Conservation (phyloP, 2,113 vertebrate genomes). For the Xiphophorus hellerii region DNA sequence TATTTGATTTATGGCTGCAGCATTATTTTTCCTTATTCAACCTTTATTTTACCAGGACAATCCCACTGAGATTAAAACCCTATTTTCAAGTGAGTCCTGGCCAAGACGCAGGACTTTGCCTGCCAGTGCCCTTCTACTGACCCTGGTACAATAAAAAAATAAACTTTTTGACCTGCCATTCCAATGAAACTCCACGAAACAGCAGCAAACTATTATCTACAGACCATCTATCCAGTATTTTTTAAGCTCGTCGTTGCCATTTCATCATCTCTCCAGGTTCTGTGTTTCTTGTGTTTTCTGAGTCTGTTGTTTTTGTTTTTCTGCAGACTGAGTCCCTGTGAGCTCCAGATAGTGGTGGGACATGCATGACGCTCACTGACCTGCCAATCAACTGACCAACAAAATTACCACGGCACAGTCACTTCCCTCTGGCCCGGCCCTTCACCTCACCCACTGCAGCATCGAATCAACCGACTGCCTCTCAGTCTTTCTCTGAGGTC, state of each 20-base stretch:
- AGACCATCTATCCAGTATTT: conserved; percentile 20
- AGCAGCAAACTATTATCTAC: not conserved
- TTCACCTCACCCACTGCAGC: conserved; percentile 76
- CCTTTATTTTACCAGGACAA: too few species aligned
- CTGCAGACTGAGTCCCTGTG: conserved; percentile 89
- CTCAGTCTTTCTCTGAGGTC: conserved; percentile 82
- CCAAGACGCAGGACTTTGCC: too few species aligned
- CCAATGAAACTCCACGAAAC: conserved; percentile 10
- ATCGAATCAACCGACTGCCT: conserved; percentile 69
- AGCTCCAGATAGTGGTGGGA: conserved; percentile 83
- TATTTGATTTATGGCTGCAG: conserved; percentile 51
- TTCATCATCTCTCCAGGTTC: conserved; percentile 63
- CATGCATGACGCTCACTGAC: conserved; percentile 79
- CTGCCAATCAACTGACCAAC: conserved; percentile 76
- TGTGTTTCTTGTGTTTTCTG: conserved; percentile 31
- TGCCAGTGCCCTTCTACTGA: too few species aligned
- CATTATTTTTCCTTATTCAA: not conserved
- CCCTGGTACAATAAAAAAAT: conserved; percentile 21
- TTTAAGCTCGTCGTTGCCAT: not conserved
- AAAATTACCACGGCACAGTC: conserved; percentile 82
- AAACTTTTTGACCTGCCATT: conserved; percentile 20
- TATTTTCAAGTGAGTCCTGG: too few species aligned
- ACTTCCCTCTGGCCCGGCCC: conserved; percentile 83
- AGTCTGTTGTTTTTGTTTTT: conserved; percentile 54
- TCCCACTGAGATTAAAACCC: too few species aligned